Evolutionary conservation across 2,888 invertebrate genomes (phyloP).

Genomic region (Acanthacorydalis orientalis): DNA sequence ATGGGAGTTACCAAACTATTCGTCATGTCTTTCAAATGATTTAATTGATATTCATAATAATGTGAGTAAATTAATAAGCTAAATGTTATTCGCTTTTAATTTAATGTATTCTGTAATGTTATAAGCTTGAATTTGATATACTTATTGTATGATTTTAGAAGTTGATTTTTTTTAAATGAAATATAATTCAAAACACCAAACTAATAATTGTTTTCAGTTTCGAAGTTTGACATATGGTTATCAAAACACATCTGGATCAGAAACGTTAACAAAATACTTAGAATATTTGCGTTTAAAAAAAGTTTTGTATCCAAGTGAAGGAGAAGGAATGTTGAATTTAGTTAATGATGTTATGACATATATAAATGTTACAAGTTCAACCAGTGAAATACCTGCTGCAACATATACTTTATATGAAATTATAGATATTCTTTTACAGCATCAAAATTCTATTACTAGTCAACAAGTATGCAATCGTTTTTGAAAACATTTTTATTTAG

Average conservation of each 20-base stretch:
- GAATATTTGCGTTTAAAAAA: slow-evolving; percentile 32
- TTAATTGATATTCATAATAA: slow-evolving; percentile 43
- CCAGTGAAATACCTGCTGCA: slow-evolving; percentile 31
- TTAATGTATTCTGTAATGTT: no score
- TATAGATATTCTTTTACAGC: slow-evolving; percentile 45
- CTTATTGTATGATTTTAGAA: no score
- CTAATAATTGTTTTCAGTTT: slow-evolving; percentile 27
- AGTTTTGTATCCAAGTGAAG: slow-evolving; percentile 44
- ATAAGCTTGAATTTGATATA: no score
- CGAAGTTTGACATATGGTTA: slow-evolving; percentile 41
- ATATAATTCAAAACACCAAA: not conserved
- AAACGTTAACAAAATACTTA: slow-evolving; percentile 36
- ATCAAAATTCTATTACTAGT: slow-evolving; percentile 49
- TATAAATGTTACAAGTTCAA: slow-evolving; percentile 25
- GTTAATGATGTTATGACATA: slow-evolving; percentile 39
- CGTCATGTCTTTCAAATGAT: slow-evolving; percentile 49
- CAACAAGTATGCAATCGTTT: slow-evolving; percentile 40
- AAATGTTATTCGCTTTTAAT: no score
- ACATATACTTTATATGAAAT: slow-evolving; percentile 40
- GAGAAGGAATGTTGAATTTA: slow-evolving; percentile 40
- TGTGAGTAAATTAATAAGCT: slow-evolving; percentile 25
- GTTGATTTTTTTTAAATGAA: not conserved
- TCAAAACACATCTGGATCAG: slow-evolving; percentile 37
- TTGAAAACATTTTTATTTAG: slow-evolving; percentile 6
- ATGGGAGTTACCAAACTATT: slow-evolving; percentile 64